phyloP scores from a whole-genome alignment of 1,140 invertebrate species.

The Drosophila subpulchrella region DNA sequence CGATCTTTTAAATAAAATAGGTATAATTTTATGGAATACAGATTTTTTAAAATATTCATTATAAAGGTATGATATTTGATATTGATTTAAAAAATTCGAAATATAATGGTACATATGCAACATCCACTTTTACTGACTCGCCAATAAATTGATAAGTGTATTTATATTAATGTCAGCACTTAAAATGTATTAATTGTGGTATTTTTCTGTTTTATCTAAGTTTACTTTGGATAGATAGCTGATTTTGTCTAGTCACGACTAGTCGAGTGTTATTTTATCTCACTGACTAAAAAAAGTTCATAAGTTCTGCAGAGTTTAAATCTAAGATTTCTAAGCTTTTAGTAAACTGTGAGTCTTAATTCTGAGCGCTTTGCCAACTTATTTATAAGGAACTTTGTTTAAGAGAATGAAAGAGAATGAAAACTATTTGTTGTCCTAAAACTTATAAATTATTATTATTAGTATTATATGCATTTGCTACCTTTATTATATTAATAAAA shows the following conservation, averaged over 20 bases:
- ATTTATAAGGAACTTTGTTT: no score
- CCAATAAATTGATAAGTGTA: background rate
- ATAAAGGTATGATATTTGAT: no score
- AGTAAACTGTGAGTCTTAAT: background rate
- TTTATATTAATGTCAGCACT: background rate
- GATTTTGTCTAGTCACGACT: background rate
- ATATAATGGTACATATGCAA: no score
- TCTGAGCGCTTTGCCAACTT: no score
- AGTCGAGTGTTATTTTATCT: background rate
- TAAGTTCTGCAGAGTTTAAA: background rate
- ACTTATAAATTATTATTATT: no score
- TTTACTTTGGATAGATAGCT: background rate
- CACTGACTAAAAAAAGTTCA: background rate
- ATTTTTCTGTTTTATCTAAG: background rate
- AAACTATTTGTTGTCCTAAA: no score
- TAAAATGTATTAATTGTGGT: background rate
- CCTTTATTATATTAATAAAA: background rate
- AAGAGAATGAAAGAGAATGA: no score
- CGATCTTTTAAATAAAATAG: no score
- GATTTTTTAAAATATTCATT: no score
- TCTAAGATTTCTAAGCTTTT: background rate
- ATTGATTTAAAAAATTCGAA: no score
- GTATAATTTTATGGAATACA: no score
- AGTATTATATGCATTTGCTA: background rate
- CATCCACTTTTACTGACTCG: background rate